Base-by-base conservation (phyloP, 2,888 invertebrate species). In the Protodeltote pygarga region DNA sequence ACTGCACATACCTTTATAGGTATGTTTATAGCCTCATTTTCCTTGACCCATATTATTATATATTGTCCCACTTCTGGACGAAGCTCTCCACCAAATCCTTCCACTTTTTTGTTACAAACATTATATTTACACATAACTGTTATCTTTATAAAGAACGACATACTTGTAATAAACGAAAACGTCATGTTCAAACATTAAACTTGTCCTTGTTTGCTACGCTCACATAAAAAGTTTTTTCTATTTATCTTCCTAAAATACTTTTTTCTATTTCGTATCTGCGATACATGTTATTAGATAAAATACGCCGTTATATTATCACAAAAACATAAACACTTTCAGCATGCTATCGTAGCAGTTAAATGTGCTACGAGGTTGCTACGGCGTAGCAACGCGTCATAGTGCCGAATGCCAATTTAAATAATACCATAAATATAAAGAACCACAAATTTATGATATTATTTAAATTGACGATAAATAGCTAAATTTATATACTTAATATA, bases 281-380 rank as follows among this genome's bases (percentile, higher is more conserved):
- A 47, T 44, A 50, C 21, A 23, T 27, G 15, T 25, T 40, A 52
- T 34, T 52, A 52, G 8, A 14, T 25, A 25, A 8, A 25, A 11
- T 6, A 3, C 25, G 5, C 13, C 25, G 25, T 25, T 11, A 13
- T 19, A 19, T 2, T 5, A 1, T 19, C 19, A 19, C 6, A 19
- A 4, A 19, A 19, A 19, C 4, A 19, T 19, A 45, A 48, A 32
- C 35, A 48, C 19, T 17, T 50, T 57, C 37, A n/a, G n/a, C n/a
- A n/a, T n/a, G n/a, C n/a, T n/a, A n/a, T n/a, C n/a, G n/a, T n/a
- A n/a, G n/a, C n/a, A n/a, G n/a, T n/a, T n/a, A 61, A 41, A 20
- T 11, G 14, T 15, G 48, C 59, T 65, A 67, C 68, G 65, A 31
- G n/a, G 1, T n/a, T 14, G 54, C 65, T 68, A 68, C 68, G 50